Base-by-base conservation (phyloP, 2,797 vertebrate genomes). In the Myotis myotis region DNA sequence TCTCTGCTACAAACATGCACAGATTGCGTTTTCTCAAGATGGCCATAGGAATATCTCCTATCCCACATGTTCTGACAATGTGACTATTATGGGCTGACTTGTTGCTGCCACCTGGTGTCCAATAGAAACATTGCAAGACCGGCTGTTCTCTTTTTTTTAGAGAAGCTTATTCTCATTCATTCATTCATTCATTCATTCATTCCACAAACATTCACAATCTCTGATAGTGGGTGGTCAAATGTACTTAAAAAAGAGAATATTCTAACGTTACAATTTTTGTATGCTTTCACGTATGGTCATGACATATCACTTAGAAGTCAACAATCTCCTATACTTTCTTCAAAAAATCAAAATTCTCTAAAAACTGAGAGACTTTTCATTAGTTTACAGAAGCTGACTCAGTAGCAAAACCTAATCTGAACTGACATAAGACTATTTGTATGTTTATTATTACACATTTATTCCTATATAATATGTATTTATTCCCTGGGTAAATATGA, bases 51-150 rank as follows among this genome's bases (percentile, higher is more conserved):
- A 22, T 44, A 3, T 4, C 2, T 60, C 25, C 22, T 28, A 8
- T 44, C 16, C 19, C 51, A 60, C 22, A 3, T 12, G 68, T 4
- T 90, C 76, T 1, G 1, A 49, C 33, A 49, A 0, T 20, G 71
- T 44, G 72, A 53, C 84, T 86, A 8, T 81, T 36, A 55, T 5
- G 33, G 53, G 16, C 53, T 22, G 23, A 53, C 11, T 38, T 20
- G 66, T 33, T 97, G 64, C 78, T 82, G 93, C 81, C 93, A 85
- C 85, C 92, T 93, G 25, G 87, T 91, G 97, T 90, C 23, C 64
- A 38, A 10, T 0, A 19, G 38, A 55, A 91, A 30, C 41, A 68
- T 36, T 23, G 20, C 76, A 71, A 16, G 51, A 53, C 5, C 13
- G 8, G 3, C 28, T 36, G 5, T 36, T 88, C 28, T 47, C 28